Conservation (phyloP, 2,113 vertebrate genomes). For the Boleophthalmus pectinirostris region DNA sequence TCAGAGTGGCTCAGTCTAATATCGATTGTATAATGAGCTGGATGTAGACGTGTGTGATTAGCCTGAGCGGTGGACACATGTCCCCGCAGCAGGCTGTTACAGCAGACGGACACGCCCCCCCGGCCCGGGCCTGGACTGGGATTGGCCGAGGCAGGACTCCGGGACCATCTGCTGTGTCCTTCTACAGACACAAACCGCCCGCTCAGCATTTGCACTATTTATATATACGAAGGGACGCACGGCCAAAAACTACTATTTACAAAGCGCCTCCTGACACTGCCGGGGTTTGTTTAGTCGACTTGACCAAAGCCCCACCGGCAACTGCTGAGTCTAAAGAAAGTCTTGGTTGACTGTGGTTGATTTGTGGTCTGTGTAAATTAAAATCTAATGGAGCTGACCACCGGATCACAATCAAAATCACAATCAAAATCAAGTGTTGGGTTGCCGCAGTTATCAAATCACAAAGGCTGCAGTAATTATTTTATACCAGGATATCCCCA, state of each 20-base stretch:
- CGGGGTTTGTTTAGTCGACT: background rate
- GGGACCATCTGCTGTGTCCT: constrained; percentile 57
- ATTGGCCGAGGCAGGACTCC: constrained; percentile 31
- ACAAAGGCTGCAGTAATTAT: no score
- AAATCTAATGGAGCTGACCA: no score
- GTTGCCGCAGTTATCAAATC: no score
- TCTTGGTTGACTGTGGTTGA: no score
- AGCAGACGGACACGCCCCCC: constrained; percentile 22
- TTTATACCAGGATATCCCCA: no score
- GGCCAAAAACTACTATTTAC: constrained; percentile 15
- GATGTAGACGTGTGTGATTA: background rate
- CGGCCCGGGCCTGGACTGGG: constrained; percentile 35
- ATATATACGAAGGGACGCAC: constrained; percentile 48
- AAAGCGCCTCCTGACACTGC: background rate
- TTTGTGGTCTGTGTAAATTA: no score
- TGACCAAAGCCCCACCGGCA: background rate
- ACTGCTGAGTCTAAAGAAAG: background rate
- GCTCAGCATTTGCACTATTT: constrained; percentile 71
- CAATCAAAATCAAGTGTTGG: no score
- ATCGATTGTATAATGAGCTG: constrained; percentile 1
- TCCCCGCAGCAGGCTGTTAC: background rate
- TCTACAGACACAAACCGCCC: constrained; percentile 48
- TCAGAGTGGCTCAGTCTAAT: background rate
- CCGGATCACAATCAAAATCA: no score
- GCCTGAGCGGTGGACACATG: background rate